phyloP scores from a whole-genome alignment of 1,140 invertebrate species.

The Holotrichia oblita region DNA sequence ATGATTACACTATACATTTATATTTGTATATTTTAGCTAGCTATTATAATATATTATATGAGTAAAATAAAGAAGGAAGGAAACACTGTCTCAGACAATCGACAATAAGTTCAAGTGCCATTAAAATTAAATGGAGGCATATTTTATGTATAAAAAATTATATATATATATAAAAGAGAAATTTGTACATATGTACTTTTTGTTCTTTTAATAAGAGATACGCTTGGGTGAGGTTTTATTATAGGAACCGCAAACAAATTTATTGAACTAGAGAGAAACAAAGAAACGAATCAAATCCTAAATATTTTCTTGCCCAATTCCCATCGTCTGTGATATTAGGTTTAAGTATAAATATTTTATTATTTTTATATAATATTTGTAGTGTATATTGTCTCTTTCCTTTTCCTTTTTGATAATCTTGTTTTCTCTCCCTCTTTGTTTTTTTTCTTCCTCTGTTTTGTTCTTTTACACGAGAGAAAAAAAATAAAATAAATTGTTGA shows the following conservation, averaged over 20 bases:
- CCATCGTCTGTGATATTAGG: conserved; percentile 52
- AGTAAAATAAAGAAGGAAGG: conserved; percentile 37
- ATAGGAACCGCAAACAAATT: conserved; percentile 24
- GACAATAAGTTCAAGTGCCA: conserved; percentile 31
- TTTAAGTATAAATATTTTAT: conserved; percentile 22
- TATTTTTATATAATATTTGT: conserved; percentile 22
- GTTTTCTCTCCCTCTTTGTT: too few relatives aligned
- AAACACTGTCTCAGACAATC: conserved; percentile 30
- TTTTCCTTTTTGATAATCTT: not conserved
- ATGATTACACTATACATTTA: not conserved
- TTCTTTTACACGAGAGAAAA: not conserved
- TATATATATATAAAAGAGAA: conserved; percentile 42
- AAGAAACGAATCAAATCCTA: conserved; percentile 47
- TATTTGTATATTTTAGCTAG: conserved; percentile 38
- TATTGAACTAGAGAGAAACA: not conserved
- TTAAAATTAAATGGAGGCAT: conserved; percentile 8
- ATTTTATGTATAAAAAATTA: conserved; percentile 20
- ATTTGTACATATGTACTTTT: conserved; percentile 45
- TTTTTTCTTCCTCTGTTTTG: not conserved
- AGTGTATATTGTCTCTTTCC: conserved; percentile 2
- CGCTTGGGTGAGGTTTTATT: conserved; percentile 40
- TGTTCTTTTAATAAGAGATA: conserved; percentile 42
- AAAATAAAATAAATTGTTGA: too few relatives aligned
- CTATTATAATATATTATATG: conserved; percentile 43
- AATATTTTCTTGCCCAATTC: conserved; percentile 54